phyloP scores from a whole-genome alignment of 2,113 vertebrate species.

The Nothocercus nigrocapillus region DNA sequence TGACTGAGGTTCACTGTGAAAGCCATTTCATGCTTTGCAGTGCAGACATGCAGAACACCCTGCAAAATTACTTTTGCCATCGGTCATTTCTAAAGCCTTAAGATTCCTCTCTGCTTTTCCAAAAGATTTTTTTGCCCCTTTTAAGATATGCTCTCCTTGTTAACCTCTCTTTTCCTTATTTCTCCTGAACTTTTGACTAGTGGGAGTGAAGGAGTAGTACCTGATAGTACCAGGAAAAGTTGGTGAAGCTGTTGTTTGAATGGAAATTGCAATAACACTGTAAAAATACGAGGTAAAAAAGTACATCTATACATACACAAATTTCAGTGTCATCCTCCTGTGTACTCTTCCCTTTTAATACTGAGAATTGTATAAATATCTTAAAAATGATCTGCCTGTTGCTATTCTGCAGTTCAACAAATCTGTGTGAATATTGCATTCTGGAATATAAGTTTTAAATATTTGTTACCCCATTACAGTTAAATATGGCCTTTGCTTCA shows the following conservation, averaged over 20 bases:
- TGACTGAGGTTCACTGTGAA: neutral
- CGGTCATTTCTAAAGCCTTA: neutral
- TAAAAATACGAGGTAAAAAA: neutral
- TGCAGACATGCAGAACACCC: rapidly evolving
- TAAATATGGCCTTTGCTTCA: neutral
- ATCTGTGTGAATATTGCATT: neutral
- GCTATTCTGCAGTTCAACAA: conserved; percentile 3
- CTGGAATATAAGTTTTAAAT: neutral
- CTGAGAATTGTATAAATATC: neutral
- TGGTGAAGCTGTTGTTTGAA: neutral
- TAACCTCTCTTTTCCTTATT: neutral
- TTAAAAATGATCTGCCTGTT: neutral
- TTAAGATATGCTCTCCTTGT: neutral
- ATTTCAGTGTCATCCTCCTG: neutral
- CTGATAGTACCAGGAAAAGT: neutral
- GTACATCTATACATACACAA: neutral
- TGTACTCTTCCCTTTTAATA: neutral
- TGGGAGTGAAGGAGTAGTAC: neutral
- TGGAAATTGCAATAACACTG: neutral
- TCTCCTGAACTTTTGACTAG: neutral
- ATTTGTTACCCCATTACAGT: neutral
- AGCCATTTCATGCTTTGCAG: neutral
- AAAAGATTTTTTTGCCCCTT: neutral
- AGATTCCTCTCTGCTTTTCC: neutral
- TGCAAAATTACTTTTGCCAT: neutral